phyloP scores from a whole-genome alignment of 92 coral and sea anemone species.

The Palythoa grandiflora region DNA sequence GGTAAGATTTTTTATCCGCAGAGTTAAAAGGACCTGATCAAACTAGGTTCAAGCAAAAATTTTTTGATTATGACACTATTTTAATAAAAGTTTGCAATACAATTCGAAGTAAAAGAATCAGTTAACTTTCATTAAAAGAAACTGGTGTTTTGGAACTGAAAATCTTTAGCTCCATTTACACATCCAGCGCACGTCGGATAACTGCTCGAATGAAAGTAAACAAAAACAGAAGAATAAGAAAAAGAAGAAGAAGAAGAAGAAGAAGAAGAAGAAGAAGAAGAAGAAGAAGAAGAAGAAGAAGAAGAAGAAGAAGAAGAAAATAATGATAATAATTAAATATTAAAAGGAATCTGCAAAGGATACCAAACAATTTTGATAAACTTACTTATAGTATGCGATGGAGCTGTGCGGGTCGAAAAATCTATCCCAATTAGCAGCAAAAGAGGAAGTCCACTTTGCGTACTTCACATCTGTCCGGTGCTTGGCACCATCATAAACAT shows the following conservation, averaged over 20 bases:
- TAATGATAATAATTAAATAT: background rate
- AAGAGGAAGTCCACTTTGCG: conserved; percentile 90
- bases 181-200: too few species aligned
- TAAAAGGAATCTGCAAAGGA: background rate
- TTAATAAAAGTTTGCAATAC: too few species aligned
- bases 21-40: too few species aligned
- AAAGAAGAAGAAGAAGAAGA: background rate
- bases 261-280: background rate
- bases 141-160: too few species aligned
- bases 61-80: too few species aligned
- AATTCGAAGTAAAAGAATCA: too few species aligned
- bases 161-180: too few species aligned
- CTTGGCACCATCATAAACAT: conserved; percentile 74
- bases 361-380: background rate
- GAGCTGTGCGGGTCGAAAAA: conserved; percentile 87
- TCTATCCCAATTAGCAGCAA: conserved; percentile 85
- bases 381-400: conserved; percentile 75
- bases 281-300: background rate
- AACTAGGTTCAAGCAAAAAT: too few species aligned
- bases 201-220: too few species aligned
- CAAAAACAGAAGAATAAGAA: too few species aligned
- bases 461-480: conserved; percentile 70
- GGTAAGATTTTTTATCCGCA: too few species aligned
- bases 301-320: background rate
- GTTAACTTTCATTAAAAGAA: too few species aligned